These are phyloP conservation scores for Gastrophysa polygoni DNA, from an alignment of 2,888 invertebrate genomes.

Conservation along the genomic window DNA sequence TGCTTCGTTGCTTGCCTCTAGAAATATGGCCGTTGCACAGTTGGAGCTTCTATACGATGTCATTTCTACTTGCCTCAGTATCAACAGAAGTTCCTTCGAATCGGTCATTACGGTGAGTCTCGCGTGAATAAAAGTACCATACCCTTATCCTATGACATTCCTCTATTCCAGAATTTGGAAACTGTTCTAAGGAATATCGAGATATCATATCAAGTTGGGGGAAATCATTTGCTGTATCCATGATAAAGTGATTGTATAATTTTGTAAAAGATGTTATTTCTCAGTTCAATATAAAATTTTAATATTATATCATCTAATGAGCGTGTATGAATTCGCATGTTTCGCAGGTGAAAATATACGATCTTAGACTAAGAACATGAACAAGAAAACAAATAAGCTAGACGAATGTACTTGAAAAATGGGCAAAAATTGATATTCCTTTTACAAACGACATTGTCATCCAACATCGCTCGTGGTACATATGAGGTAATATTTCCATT, in stretches of 20 bases:
- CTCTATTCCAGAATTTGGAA: slow-evolving; percentile 39
- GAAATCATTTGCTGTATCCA: slow-evolving; percentile 16
- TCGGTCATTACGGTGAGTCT: slow-evolving; percentile 43
- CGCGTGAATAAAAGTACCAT: not conserved
- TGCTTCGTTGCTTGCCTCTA: slow-evolving; percentile 45
- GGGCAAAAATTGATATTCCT: no score
- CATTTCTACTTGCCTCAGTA: slow-evolving; percentile 49
- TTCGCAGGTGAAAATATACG: no score
- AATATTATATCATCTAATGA: no score
- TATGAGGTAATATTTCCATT: no score
- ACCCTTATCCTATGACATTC: no score
- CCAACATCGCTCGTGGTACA: no score
- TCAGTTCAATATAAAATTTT: slow-evolving; percentile 12
- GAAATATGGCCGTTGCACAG: slow-evolving; percentile 48
- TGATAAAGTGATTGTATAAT: not conserved
- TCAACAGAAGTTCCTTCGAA: slow-evolving; percentile 47
- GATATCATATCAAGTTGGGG: slow-evolving; percentile 28
- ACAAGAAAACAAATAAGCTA: no score
- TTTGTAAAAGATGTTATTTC: no score
- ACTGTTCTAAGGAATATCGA: slow-evolving; percentile 40
- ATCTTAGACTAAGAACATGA: no score
- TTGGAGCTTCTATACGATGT: slow-evolving; percentile 54
- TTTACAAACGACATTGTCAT: no score
- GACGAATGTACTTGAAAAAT: no score
- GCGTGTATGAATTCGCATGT: no score